phyloP scores from a whole-genome alignment of 2,888 invertebrate genomes.

The Crocallis elinguaria region DNA sequence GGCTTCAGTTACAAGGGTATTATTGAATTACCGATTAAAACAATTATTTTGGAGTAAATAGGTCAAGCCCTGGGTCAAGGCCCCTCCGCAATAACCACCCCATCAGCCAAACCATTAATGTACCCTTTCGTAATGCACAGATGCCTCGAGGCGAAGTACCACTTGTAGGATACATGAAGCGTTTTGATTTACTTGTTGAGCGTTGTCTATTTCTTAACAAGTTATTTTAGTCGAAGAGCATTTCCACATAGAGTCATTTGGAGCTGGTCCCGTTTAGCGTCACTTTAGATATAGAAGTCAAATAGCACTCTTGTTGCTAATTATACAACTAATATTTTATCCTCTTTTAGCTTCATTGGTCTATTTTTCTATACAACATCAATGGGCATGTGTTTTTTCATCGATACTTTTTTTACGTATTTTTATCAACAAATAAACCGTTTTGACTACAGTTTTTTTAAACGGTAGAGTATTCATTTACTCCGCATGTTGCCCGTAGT shows the following conservation, averaged over 20 bases:
- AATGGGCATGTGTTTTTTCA: too few species aligned
- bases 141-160: background rate
- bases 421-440: too few species aligned
- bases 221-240: background rate
- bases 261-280: too few species aligned
- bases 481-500: too few species aligned
- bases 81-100: slow-evolving; percentile 1
- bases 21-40: slow-evolving; percentile 17
- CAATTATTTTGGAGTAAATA: slow-evolving; percentile 20
- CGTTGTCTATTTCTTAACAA: background rate
- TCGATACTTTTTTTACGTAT: too few species aligned
- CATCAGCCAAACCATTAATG: slow-evolving; percentile 1
- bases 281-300: too few species aligned
- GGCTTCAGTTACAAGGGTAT: slow-evolving; percentile 6
- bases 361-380: too few species aligned
- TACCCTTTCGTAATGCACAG: slow-evolving; percentile 10
- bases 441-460: too few species aligned
- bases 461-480: too few species aligned
- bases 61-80: slow-evolving; percentile 20
- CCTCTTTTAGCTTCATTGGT: too few species aligned
- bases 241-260: background rate
- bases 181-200: slow-evolving; percentile 23
- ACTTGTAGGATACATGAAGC: slow-evolving; percentile 3
- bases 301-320: too few species aligned
- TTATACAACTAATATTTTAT: too few species aligned